Conservation (phyloP, 2,888 invertebrate genomes). For the Adineta ricciae region DNA sequence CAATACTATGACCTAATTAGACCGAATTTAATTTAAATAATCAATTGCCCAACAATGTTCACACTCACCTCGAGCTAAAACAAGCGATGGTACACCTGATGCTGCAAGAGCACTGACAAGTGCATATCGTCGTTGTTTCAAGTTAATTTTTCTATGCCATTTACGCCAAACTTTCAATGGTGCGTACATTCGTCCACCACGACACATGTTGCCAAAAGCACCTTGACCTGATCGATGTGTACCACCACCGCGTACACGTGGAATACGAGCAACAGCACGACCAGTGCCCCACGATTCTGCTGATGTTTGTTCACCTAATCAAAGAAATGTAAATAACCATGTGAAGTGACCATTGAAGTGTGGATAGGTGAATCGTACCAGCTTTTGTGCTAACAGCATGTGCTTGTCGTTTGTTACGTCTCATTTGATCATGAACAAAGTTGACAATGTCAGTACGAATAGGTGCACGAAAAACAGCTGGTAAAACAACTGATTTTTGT, state of each 20-base stretch:
- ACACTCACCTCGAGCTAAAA: constrained; percentile 67
- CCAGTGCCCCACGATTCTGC: constrained; percentile 99
- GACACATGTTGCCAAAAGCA: constrained; percentile 99
- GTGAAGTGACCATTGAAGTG: background rate
- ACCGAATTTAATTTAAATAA: background rate
- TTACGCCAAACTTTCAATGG: constrained; percentile 93
- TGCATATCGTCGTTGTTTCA: constrained; percentile 89
- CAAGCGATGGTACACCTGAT: constrained; percentile 85
- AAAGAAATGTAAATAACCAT: background rate
- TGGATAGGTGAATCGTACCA: constrained; percentile 58
- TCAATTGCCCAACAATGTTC: background rate
- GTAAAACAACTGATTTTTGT: constrained; percentile 68
- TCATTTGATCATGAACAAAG: constrained; percentile 87
- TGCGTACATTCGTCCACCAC: constrained; percentile 98
- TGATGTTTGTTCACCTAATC: constrained; percentile 66
- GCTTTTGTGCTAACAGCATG: constrained; percentile 93
- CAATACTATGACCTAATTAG: constrained; percentile 56
- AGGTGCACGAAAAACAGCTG: constrained; percentile 91
- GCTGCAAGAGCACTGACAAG: constrained; percentile 93
- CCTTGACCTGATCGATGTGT: constrained; percentile 99
- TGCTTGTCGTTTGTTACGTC: constrained; percentile 88
- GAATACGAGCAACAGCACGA: constrained; percentile 98
- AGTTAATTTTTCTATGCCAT: constrained; percentile 92
- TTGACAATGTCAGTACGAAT: constrained; percentile 95
- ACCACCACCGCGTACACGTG: constrained; percentile 98